Conservation (phyloP, 2,113 vertebrate genomes). For the Dromiciops gliroides region DNA sequence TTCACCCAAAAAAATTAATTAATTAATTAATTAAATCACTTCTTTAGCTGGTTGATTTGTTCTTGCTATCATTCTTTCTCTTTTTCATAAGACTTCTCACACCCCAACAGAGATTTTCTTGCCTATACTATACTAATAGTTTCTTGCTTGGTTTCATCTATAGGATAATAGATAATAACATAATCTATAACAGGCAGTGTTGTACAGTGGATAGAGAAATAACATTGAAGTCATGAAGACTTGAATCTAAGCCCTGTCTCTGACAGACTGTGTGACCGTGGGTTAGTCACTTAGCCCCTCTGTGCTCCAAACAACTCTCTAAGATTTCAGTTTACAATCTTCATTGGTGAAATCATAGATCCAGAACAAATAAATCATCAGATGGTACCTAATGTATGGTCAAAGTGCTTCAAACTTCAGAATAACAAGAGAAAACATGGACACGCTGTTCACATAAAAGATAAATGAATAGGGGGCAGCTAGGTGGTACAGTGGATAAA, state of each 20-base stretch:
- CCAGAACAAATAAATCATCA: background rate
- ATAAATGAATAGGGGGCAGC: background rate
- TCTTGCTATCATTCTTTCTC: slow-evolving; percentile 93
- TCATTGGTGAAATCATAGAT: background rate
- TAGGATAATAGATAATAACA: background rate
- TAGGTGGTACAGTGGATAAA: no score
- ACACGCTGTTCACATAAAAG: background rate
- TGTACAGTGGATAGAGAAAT: background rate
- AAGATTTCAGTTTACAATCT: background rate
- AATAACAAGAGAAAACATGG: background rate
- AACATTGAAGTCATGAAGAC: background rate
- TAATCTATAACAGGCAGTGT: background rate
- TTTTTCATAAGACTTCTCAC: slow-evolving; percentile 91
- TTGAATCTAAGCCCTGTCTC: background rate
- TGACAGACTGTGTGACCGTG: background rate
- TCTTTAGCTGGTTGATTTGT: slow-evolving; percentile 93
- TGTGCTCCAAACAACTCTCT: background rate
- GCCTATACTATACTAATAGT: slow-evolving; percentile 87
- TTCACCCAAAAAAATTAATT: no score
- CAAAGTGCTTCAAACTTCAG: background rate
- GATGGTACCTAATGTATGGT: background rate
- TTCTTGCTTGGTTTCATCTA: slow-evolving; percentile 84
- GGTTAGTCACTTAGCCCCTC: background rate
- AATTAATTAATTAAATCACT: slow-evolving; percentile 95
- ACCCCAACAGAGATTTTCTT: slow-evolving; percentile 96